A percentile compares a stretch with the other conserved stretches of the same genome.
Evolutionary conservation across 2,888 invertebrate genomes (phyloP).

Genomic region (Geophilus truncorum): DNA sequence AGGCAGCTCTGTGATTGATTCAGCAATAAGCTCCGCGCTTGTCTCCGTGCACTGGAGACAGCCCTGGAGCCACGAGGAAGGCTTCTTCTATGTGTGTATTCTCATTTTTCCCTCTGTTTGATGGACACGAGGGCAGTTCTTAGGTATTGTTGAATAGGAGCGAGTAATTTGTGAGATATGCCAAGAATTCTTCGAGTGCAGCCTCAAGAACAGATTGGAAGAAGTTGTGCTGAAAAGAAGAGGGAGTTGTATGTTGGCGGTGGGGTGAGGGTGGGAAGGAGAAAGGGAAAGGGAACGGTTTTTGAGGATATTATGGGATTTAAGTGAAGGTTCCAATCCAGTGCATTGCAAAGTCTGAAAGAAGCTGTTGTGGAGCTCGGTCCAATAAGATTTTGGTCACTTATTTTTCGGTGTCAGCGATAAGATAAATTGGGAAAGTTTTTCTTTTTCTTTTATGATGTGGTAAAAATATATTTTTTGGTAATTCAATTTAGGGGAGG

Average conservation of each 20-base stretch:
- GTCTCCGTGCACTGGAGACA: not conserved
- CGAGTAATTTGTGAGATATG: constrained; percentile 9
- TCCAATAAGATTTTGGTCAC: not conserved
- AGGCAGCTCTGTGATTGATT: constrained; percentile 9
- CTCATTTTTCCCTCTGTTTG: constrained; percentile 6
- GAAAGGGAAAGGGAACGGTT: no score
- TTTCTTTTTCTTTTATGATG: not conserved
- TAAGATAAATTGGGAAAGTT: not conserved
- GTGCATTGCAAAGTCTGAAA: not conserved
- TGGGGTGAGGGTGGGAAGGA: no score
- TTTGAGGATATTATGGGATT: not conserved
- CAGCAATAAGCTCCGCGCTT: constrained; percentile 1
- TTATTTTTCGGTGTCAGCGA: not conserved
- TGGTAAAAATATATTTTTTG: not conserved
- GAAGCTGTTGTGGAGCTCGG: not conserved
- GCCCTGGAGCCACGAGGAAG: not conserved
- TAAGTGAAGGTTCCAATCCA: not conserved
- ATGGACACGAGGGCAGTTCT: not conserved
- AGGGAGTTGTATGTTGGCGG: not conserved
- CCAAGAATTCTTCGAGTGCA: not conserved
- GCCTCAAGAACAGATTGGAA: not conserved
- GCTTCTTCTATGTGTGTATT: not conserved
- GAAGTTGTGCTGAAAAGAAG: not conserved
- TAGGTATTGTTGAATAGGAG: constrained; percentile 1
- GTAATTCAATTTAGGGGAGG: not conserved